Base-by-base conservation (phyloP, 2,113 vertebrate species). In the Nansenia antarctica region DNA sequence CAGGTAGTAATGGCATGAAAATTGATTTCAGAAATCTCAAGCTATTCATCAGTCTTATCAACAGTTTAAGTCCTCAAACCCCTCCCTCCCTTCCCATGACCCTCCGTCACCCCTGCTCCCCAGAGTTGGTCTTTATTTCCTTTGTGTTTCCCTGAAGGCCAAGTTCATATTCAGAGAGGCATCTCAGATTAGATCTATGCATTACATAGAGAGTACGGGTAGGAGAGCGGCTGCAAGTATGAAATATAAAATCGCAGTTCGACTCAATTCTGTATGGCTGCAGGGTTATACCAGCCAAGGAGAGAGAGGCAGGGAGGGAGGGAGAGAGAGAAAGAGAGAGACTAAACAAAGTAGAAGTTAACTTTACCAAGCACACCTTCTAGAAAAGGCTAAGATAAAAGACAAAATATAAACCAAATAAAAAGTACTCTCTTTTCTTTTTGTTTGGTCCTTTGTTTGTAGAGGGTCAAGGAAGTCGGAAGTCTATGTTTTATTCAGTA, bases 401-500 rank as follows among this genome's bases (percentile, higher is more conserved):
- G 24, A 74, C n/a, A n/a, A n/a, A n/a, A n/a, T n/a, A n/a, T n/a
- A n/a, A n/a, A n/a, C n/a, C n/a, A 29, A 35, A 29, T 37, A 55
- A 18, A 78, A 67, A 74, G 20, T 73, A 75, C 32, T 74, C 39
- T 31, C 9, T 34, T 69, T 67, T 76, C 42, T 76, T 47, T 67
- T 60, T 9, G 69, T 75, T 32, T 37, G 61, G 53, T 70, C 57
- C 27, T 55, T 53, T 67, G 65, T 81, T 80, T 80, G 62, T 61
- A 39, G 61, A 78, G 57, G 65, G 78, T 87, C 69, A 81, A 67
- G 66, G 59, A 69, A 59, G 67, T 66, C 75, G 66, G 59, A 69
- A 59, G 67, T 66, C 75, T 68, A 81, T 89, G 74, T 86, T 88
- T 88, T 80, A 85, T 86, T 87, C 77, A 83, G 58, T 60, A 79